Conservation (phyloP, 2,797 vertebrate species). For the Sebastes itinus region DNA sequence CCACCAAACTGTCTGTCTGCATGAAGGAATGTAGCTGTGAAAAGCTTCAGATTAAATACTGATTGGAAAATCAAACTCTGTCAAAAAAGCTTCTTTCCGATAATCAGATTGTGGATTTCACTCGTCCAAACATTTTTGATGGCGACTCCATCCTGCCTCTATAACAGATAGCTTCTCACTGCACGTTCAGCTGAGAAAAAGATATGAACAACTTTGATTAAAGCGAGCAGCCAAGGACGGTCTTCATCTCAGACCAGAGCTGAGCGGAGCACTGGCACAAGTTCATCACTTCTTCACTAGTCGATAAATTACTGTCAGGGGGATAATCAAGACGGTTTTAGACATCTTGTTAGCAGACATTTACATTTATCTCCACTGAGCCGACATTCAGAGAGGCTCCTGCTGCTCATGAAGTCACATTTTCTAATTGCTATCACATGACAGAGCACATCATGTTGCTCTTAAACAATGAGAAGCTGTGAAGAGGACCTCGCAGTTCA, state of each 20-base stretch:
- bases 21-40: background rate
- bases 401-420: conserved; percentile 4
- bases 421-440: conserved; percentile 36
- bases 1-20: background rate
- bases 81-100: background rate
- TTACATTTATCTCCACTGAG: conserved; percentile 9
- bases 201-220: background rate
- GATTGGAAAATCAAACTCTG: background rate
- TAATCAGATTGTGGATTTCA: background rate
- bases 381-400: conserved; percentile 11
- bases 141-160: background rate
- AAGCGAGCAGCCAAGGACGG: background rate
- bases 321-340: conserved; percentile 15
- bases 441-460: conserved; percentile 14
- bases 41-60: background rate
- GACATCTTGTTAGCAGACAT: conserved; percentile 47
- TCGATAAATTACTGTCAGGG: conserved; percentile 32
- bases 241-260: background rate
- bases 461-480: conserved; percentile 12
- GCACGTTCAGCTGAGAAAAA: background rate
- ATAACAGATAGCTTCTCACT: background rate
- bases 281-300: conserved; percentile 16
- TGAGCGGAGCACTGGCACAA: background rate
- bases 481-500: conserved; percentile 17
- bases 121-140: background rate